Conservation (phyloP, 1,140 invertebrate species). For the Pogonomyrmex barbatus region DNA sequence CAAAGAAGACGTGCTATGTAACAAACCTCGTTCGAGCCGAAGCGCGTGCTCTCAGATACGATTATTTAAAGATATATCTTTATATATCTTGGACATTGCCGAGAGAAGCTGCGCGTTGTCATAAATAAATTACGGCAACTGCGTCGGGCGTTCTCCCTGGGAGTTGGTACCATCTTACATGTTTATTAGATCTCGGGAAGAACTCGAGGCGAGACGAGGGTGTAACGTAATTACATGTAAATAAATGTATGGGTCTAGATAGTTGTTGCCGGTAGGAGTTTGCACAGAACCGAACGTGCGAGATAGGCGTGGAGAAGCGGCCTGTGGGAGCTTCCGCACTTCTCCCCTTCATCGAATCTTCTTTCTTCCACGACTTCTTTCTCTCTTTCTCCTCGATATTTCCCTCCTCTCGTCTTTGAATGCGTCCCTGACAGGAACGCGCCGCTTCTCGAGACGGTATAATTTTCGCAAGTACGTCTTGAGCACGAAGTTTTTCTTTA, state of each 20-base stretch:
- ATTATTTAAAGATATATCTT: slow-evolving; percentile 29
- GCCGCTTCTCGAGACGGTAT: slow-evolving; percentile 74
- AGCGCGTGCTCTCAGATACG: not conserved
- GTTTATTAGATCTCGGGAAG: slow-evolving; percentile 72
- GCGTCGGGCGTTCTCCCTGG: not conserved
- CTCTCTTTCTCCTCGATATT: not conserved
- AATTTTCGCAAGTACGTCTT: slow-evolving; percentile 80
- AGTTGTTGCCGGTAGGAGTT: slow-evolving; percentile 69
- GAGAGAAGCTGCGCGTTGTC: slow-evolving; percentile 35
- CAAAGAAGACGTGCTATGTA: not conserved
- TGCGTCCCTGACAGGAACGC: slow-evolving; percentile 5
- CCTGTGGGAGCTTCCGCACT: slow-evolving; percentile 56
- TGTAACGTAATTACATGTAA: slow-evolving; percentile 80
- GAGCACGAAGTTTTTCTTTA: slow-evolving; percentile 83
- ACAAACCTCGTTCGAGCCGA: not conserved
- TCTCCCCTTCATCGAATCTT: slow-evolving; percentile 8
- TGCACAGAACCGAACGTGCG: slow-evolving; percentile 51
- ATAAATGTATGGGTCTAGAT: slow-evolving; percentile 81
- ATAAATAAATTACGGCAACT: slow-evolving; percentile 71
- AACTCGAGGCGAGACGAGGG: slow-evolving; percentile 52
- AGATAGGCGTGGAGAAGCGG: slow-evolving; percentile 68
- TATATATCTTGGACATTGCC: not conserved
- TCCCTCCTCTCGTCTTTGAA: not conserved
- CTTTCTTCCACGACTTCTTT: not conserved
- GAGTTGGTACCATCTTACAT: slow-evolving; percentile 55